These are phyloP conservation scores for Apus apus DNA, from an alignment of 2,113 vertebrate genomes.

Conservation along the genomic window DNA sequence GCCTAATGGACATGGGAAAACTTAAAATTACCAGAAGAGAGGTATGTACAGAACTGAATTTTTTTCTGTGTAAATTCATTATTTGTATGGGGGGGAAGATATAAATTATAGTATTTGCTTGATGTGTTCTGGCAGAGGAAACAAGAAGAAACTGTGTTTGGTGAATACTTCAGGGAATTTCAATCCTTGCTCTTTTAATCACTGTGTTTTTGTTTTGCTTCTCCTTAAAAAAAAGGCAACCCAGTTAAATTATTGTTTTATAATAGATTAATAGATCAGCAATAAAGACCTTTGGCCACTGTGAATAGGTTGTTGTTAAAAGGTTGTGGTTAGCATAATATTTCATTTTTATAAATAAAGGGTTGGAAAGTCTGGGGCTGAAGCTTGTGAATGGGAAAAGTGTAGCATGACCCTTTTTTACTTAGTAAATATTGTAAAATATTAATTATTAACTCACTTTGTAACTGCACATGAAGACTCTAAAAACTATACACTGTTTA, in stretches of 20 bases:
- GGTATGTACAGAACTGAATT: conserved; percentile 69
- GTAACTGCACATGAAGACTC: not conserved
- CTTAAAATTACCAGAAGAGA: conserved; percentile 81
- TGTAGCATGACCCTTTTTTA: conserved; percentile 51
- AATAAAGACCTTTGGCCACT: conserved; percentile 50
- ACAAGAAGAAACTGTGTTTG: conserved; percentile 11
- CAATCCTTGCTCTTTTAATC: conserved; percentile 41
- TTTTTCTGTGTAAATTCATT: conserved; percentile 54
- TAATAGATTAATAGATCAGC: conserved; percentile 60
- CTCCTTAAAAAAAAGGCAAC: not conserved
- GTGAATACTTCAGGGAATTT: conserved; percentile 3
- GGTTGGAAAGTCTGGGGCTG: conserved; percentile 31
- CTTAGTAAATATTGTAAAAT: conserved; percentile 42
- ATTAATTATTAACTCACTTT: conserved; percentile 26
- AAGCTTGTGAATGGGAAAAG: conserved; percentile 32
- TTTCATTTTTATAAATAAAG: conserved; percentile 62
- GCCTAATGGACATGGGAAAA: conserved; percentile 98
- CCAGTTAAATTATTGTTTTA: conserved; percentile 56
- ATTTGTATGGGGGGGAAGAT: conserved; percentile 19
- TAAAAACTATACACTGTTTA: not conserved
- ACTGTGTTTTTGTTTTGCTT: conserved; percentile 21
- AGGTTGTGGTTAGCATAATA: conserved; percentile 54
- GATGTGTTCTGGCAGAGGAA: conserved; percentile 45
- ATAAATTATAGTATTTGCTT: conserved; percentile 50
- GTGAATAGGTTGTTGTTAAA: conserved; percentile 49